Conservation (phyloP, 2,113 vertebrate species). For the Semicossyphus pulcher region DNA sequence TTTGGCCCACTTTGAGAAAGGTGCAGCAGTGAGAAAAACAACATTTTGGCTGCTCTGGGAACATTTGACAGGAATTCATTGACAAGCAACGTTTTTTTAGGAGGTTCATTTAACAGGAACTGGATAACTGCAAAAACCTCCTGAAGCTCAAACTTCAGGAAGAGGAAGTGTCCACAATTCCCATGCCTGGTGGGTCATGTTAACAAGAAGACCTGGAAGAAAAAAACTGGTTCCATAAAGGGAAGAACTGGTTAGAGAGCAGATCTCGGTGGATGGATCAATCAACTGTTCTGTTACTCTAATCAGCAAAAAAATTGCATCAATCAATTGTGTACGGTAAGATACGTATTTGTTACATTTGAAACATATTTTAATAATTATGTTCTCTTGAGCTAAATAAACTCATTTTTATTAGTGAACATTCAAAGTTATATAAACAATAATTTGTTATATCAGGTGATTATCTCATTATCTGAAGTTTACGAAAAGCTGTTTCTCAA, state of each 20-base stretch:
- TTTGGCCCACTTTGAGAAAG: too few species aligned
- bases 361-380: too few species aligned
- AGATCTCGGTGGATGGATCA: background rate
- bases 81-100: too few species aligned
- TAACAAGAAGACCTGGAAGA: background rate
- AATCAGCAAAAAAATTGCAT: background rate
- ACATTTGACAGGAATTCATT: too few species aligned
- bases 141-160: slow-evolving; percentile 14
- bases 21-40: too few species aligned
- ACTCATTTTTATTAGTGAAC: too few species aligned
- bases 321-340: slow-evolving; percentile 26
- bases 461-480: too few species aligned
- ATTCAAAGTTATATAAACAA: too few species aligned
- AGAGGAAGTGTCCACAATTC: slow-evolving; percentile 11
- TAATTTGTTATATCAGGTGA: too few species aligned
- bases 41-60: too few species aligned
- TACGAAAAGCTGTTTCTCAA: too few species aligned
- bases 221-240: background rate
- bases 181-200: background rate
- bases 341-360: background rate
- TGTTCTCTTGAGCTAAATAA: too few species aligned
- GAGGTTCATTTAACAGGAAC: slow-evolving; percentile 23
- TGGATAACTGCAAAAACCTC: background rate
- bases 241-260: background rate
- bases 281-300: background rate